Base-by-base conservation (phyloP, 2,797 vertebrate species). In the Epinephelus awoara region DNA sequence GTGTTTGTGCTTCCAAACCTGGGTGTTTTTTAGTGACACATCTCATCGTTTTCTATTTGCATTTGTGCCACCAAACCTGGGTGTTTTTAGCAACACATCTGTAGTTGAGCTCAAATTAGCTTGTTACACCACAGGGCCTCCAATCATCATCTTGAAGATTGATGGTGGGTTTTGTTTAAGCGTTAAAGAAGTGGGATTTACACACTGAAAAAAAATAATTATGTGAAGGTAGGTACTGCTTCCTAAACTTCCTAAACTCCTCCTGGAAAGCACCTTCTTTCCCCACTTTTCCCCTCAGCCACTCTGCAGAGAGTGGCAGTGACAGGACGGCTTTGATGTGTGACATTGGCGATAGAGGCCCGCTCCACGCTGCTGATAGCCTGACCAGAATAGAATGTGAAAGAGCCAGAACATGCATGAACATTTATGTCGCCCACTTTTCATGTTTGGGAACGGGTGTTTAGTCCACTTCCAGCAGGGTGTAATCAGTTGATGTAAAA, bases 371-470 rank as follows among this genome's bases (percentile, higher is more conserved):
- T 51, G 67, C 85, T 81, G 88, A 93, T 90, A 92, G 80, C 79
- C 69, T 77, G 83, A 85, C 87, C 63, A 73, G 85, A 94, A 93
- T 91, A 90, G 85, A 83, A 85, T 67, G 75, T 58, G 84, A 89
- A 87, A 83, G 85, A 77, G 67, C 66, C 47, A 67, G 59, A 75
- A 84, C 77, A 85, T 51, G 58, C 59, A 57, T 69, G 74, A 85
- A 74, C 81, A 68, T 89, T 68, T 71, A 72, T 76, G 77, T 84
- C 46, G 76, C 64, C 70, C 72, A 42, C 77, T 69, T 86, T 86
- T 83, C 72, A 72, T 87, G 85, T 88, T 87, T 69, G 61, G 65
- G 67, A 80, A 69, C 1, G 64, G 72, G 71, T 77, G 62, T 84
- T 85, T 75, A 56, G 72, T 54, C 65, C 72, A 25, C 83, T 78